Evolutionary conservation across 1,140 invertebrate species (phyloP).

Genomic region (Apis mellifera): DNA sequence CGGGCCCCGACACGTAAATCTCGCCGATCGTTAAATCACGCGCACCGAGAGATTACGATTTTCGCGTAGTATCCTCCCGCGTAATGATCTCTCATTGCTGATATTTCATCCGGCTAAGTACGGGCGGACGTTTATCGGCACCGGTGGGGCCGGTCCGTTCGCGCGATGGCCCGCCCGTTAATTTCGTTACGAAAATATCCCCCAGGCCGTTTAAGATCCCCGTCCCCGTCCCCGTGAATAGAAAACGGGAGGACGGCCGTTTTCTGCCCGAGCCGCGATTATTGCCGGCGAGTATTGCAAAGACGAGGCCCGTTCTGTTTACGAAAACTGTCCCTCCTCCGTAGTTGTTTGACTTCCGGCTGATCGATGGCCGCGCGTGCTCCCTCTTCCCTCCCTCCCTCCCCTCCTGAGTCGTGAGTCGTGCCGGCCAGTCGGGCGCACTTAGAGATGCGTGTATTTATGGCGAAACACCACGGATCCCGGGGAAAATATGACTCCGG

Average conservation of each 20-base stretch:
- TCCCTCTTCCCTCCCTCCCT: not conserved
- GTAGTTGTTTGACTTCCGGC: slow-evolving; percentile 24
- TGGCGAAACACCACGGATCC: not conserved
- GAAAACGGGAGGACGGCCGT: not conserved
- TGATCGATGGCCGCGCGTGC: slow-evolving; percentile 10
- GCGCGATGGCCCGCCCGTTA: slow-evolving; percentile 19
- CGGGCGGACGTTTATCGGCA: slow-evolving; percentile 32
- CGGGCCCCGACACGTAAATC: slow-evolving; percentile 19
- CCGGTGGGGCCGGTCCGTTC: not conserved
- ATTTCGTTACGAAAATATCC: slow-evolving; percentile 40
- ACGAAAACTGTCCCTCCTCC: slow-evolving; percentile 23
- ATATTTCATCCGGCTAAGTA: slow-evolving; percentile 47
- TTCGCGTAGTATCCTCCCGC: slow-evolving; percentile 23
- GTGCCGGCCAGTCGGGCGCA: not conserved
- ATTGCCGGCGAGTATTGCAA: not conserved
- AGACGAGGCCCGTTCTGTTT: not conserved
- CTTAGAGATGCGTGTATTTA: slow-evolving; percentile 14
- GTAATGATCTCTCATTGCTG: slow-evolving; percentile 43
- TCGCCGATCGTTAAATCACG: slow-evolving; percentile 34
- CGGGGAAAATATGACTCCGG: slow-evolving; percentile 19
- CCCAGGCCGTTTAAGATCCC: not conserved
- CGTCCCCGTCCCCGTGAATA: not conserved
- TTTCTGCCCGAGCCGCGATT: not conserved
- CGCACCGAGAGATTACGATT: slow-evolving; percentile 1
- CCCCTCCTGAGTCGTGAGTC: too few species aligned